These are phyloP conservation scores for Petromus typicus DNA, from an alignment of 2,113 vertebrate genomes.

Conservation along the genomic window DNA sequence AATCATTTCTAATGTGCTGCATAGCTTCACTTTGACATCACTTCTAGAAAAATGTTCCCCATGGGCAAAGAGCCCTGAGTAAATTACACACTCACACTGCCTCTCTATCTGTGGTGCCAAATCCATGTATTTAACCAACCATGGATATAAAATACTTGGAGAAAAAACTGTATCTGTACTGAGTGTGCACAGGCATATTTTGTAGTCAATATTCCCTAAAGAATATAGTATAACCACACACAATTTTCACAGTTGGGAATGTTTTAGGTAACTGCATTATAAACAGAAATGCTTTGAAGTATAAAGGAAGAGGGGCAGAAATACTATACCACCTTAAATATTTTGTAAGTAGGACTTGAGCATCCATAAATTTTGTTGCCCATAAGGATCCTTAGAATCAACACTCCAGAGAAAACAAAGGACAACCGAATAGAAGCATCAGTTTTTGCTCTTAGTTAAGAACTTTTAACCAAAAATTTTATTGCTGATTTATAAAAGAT, in stretches of 20 bases:
- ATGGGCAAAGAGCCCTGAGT: neutral
- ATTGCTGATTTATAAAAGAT: neutral
- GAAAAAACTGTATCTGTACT: neutral
- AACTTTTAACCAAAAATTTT: neutral
- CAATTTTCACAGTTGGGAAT: neutral
- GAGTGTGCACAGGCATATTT: neutral
- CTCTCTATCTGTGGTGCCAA: neutral
- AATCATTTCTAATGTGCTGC: neutral
- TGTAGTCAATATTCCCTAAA: neutral
- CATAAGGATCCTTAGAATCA: neutral
- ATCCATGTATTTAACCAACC: neutral
- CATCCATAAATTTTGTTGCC: neutral
- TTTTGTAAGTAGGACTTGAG: neutral
- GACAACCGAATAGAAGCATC: neutral
- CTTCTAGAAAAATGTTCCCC: conserved; percentile 33
- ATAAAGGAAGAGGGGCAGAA: neutral
- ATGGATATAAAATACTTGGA: neutral
- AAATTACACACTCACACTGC: neutral
- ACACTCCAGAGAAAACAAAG: neutral
- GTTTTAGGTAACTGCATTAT: neutral
- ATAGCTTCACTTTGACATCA: neutral
- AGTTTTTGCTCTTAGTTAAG: neutral
- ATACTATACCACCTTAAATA: neutral
- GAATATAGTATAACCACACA: neutral
- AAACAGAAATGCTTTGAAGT: neutral